Evolutionary conservation across 2,888 invertebrate genomes (phyloP), one percentile per base, ranked within the genome.

Genomic region (Polyommatus icarus): DNA sequence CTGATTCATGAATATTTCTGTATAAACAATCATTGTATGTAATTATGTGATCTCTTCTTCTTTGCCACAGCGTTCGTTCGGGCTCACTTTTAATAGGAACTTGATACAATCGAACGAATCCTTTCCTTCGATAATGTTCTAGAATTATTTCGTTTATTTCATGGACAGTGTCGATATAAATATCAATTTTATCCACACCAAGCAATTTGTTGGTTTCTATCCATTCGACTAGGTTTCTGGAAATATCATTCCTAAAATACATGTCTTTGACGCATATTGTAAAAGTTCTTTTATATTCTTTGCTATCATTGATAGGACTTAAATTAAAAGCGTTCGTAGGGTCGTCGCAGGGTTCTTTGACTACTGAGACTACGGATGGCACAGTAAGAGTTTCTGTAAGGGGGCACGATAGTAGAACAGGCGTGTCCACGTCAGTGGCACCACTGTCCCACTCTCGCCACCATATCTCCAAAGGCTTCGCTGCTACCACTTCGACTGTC

Each of bases 1-100:
- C 94, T 61, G 96, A 96, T 81, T 92, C 92, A 83, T 94, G 90
- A 77, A 97, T 89, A 89, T 96, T 96, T 86, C 96, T 95, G 87
- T 97, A 97, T 79, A 97, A 94, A 85, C 97, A 97, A 87, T 97
- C 97, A 87, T 97, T 97, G 87, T 97, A 97, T 0, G 96, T 95
- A 80, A 97, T 94, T 54, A 97, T 90, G 86, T 97, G 97, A 89
- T 96, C 95, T 82, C 97, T 93, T 84, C 97, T 95, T 67, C 92
- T 85, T 85, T 96, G 96, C 95, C 96, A 97, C 57, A 94, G 84
- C 79, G 89, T 87, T 83, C 90, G 87, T 46, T 86, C 83, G 61
- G 84, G 82, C 79, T 88, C 91, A 88, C 88, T 80, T 78, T 95
- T 95, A 86, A 95, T 91, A 84, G 95, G 94, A 85, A 95, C 91